Percentiles rank a stretch among this genome's conserved stretches.
phyloP scores from a whole-genome alignment of 2,113 vertebrate species.

The Anarhynchus alexandrinus region DNA sequence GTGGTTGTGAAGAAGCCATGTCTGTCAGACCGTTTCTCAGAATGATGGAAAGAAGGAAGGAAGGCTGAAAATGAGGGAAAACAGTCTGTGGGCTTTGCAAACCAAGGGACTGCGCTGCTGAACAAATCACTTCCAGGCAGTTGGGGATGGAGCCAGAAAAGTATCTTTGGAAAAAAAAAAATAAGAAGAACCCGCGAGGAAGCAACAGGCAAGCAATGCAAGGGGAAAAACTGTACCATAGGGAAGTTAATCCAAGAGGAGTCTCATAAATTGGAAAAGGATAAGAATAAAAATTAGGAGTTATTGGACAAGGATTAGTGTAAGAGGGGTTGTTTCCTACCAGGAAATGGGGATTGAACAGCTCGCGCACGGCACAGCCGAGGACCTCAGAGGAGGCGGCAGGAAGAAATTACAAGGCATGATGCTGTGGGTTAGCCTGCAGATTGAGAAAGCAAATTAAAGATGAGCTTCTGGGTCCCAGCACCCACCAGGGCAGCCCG shows the following conservation, averaged over 20 bases:
- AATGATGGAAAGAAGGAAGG: not conserved
- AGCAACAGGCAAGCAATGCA: not conserved
- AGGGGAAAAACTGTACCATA: not conserved
- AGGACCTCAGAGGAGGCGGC: not conserved
- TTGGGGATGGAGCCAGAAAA: not conserved
- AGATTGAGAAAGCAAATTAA: not conserved
- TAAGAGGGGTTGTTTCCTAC: not conserved
- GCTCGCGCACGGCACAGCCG: not conserved
- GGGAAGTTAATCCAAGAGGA: not conserved
- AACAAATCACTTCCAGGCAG: not conserved
- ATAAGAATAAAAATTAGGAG: conserved; percentile 5
- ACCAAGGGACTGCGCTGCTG: not conserved
- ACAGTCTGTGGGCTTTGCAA: not conserved
- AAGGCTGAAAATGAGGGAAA: not conserved
- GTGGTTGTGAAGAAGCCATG: not conserved
- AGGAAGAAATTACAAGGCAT: not conserved
- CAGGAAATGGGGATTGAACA: not conserved
- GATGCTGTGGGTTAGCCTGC: not conserved
- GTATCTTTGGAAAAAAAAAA: not conserved
- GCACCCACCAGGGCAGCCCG: not conserved
- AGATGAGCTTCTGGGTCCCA: not conserved
- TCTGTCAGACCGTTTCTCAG: not conserved
- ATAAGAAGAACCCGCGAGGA: not conserved
- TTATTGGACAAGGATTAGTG: not conserved
- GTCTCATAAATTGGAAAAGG: not conserved